These are phyloP conservation scores for Colletes latitarsis DNA, from an alignment of 1,140 invertebrate genomes.

Conservation along the genomic window DNA sequence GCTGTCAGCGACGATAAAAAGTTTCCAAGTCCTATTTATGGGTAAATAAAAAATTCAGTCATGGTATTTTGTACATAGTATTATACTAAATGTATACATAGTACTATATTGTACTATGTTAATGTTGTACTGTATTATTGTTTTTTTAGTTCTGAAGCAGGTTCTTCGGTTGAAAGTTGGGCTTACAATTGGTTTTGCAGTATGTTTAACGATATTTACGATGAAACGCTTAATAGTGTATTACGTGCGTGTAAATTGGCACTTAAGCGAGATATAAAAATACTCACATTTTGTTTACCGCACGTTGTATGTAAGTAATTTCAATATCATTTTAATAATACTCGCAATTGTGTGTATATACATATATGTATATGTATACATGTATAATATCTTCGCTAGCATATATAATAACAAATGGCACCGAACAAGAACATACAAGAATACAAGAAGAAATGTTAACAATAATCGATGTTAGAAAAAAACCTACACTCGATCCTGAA, in stretches of 20 bases:
- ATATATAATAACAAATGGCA: conserved; percentile 70
- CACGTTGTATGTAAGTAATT: conserved; percentile 83
- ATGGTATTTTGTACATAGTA: background rate
- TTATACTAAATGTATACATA: background rate
- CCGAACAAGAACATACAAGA: conserved; percentile 58
- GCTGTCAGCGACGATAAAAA: conserved; percentile 60
- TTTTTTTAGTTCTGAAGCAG: conserved; percentile 83
- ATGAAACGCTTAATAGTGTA: conserved; percentile 71
- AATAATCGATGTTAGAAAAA: conserved; percentile 70
- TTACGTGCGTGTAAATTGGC: conserved; percentile 86
- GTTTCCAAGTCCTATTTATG: conserved; percentile 77
- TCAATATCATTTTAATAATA: conserved; percentile 23
- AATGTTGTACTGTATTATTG: background rate
- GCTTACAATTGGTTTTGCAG: conserved; percentile 85
- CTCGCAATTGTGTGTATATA: background rate
- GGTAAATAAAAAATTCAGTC: conserved; percentile 56
- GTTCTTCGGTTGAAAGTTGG: conserved; percentile 87
- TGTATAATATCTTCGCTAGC: conserved; percentile 55
- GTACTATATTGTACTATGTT: no score
- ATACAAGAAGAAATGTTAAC: conserved; percentile 75
- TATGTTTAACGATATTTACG: conserved; percentile 68
- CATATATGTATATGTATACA: background rate
- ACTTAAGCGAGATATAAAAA: conserved; percentile 86
- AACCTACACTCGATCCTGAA: conserved; percentile 69
- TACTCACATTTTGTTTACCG: conserved; percentile 87